phyloP scores from a whole-genome alignment of 2,113 vertebrate species.

The Nycticryphes semicollaris region DNA sequence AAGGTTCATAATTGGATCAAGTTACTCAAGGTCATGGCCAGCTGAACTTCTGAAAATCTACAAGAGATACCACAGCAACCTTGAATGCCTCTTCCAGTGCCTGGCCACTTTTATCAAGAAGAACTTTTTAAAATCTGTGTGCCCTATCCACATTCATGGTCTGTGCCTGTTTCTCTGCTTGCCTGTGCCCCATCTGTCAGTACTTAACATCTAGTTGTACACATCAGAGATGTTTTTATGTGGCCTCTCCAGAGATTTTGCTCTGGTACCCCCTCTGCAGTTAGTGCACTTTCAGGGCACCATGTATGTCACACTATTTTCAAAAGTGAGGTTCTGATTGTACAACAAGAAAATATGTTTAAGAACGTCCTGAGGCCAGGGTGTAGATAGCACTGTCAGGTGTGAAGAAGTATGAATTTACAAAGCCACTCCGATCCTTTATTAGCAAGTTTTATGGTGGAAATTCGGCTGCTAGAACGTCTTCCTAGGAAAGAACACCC shows the following conservation, averaged over 20 bases:
- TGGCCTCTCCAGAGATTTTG: neutral
- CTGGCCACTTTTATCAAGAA: neutral
- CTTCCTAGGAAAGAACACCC: neutral
- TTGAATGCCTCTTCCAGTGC: neutral
- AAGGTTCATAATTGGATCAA: neutral
- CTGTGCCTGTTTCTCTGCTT: neutral
- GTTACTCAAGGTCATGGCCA: neutral
- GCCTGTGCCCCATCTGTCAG: rapidly evolving
- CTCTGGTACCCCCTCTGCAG: neutral
- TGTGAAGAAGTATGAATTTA: neutral
- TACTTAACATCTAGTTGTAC: neutral
- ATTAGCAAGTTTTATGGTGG: neutral
- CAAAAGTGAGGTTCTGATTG: neutral
- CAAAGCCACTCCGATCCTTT: neutral
- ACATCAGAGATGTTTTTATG: neutral
- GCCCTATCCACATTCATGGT: no score
- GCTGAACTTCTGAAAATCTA: neutral
- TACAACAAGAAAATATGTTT: neutral
- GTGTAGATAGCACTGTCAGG: neutral
- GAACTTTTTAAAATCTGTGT: neutral
- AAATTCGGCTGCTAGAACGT: neutral
- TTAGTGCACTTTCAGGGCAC: neutral
- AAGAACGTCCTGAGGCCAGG: neutral
- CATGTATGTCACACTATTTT: neutral
- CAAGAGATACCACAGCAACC: neutral